Conservation (phyloP, 1,140 invertebrate species). For the Trialeurodes vaporariorum region DNA sequence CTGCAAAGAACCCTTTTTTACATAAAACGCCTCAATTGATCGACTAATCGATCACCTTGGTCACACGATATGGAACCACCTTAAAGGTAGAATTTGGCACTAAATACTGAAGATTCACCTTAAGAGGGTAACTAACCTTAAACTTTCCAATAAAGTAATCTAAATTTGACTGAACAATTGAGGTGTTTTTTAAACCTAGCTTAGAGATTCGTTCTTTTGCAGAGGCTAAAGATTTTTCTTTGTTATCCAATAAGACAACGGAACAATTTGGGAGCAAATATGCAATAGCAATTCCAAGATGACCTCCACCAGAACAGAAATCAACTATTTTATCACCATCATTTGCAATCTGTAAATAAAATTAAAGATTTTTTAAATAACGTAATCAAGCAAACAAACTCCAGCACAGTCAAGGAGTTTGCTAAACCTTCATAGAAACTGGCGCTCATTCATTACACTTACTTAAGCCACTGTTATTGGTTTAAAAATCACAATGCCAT, state of each 20-base stretch:
- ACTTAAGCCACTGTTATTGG: too few relatives aligned
- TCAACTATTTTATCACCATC: conserved; percentile 61
- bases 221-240: conserved; percentile 68
- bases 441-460: too few relatives aligned
- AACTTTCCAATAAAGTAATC: conserved; percentile 67
- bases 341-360: conserved; percentile 22
- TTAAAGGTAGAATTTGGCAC: too few relatives aligned
- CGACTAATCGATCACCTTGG: too few relatives aligned
- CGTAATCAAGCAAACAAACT: not conserved
- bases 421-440: too few relatives aligned
- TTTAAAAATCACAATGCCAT: conserved; percentile 2
- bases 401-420: too few relatives aligned
- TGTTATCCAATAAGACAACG: conserved; percentile 82
- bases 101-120: too few relatives aligned
- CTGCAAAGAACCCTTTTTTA: too few relatives aligned
- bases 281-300: conserved; percentile 78
- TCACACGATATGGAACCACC: too few relatives aligned
- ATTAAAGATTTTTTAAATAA: not conserved
- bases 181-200: conserved; percentile 61
- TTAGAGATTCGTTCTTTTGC: conserved; percentile 56
- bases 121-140: conserved; percentile 17
- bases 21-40: too few relatives aligned
- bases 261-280: conserved; percentile 59
- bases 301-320: conserved; percentile 88
- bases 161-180: conserved; percentile 73